Conservation (phyloP, 2,888 invertebrate species). For the Drosophila hamatofila region DNA sequence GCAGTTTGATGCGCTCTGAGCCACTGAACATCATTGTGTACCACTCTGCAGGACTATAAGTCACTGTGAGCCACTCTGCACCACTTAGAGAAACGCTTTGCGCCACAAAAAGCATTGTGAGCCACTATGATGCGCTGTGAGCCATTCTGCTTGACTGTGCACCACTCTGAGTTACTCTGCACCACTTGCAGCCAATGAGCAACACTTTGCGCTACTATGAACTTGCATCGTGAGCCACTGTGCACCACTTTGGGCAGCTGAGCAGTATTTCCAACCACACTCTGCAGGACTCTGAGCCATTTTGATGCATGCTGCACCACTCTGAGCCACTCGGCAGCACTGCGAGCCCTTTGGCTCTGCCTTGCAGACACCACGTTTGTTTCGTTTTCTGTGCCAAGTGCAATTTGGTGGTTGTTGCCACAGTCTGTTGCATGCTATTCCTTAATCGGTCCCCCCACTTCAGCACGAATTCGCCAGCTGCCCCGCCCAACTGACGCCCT, state of each 20-base stretch:
- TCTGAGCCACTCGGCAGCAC: not conserved
- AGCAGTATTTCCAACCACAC: not conserved
- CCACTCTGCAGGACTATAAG: not conserved
- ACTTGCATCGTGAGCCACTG: not conserved
- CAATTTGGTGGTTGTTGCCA: conserved; percentile 21
- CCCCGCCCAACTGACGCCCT: conserved; percentile 22
- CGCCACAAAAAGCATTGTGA: too few species aligned
- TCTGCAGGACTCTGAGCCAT: not conserved
- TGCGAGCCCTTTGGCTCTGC: not conserved
- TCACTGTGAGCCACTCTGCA: not conserved
- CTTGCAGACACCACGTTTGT: not conserved
- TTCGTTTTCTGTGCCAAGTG: conserved; percentile 29
- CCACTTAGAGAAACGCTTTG: not conserved
- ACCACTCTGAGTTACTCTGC: not conserved
- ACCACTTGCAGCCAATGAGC: not conserved
- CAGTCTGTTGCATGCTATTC: conserved; percentile 33
- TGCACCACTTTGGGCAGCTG: not conserved
- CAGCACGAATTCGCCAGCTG: conserved; percentile 32
- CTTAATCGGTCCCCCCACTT: not conserved
- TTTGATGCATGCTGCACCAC: not conserved
- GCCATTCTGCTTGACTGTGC: too few species aligned
- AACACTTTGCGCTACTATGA: not conserved
- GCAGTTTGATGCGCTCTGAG: not conserved
- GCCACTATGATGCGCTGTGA: too few species aligned
- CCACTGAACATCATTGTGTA: not conserved